Percentiles rank a stretch among this genome's conserved stretches.
Conservation (phyloP, 1,140 invertebrate species). For the Temnothorax longispinosus region DNA sequence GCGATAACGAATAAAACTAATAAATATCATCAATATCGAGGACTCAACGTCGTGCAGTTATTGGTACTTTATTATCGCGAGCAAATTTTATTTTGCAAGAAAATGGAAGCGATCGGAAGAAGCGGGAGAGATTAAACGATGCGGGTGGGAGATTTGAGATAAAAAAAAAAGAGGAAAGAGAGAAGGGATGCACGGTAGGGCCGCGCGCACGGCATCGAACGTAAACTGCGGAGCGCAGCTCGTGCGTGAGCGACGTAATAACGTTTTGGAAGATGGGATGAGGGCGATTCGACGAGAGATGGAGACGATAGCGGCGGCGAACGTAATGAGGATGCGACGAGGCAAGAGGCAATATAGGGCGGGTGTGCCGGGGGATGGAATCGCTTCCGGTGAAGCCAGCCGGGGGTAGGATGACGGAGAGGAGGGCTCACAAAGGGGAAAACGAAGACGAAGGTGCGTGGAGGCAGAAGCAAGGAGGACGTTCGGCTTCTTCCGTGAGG, state of each 20-base stretch:
- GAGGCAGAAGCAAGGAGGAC: slow-evolving; percentile 8
- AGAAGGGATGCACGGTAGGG: no score
- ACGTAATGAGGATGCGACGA: slow-evolving; percentile 62
- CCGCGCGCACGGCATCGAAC: background rate
- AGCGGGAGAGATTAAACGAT: slow-evolving; percentile 28
- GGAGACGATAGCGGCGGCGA: slow-evolving; percentile 50
- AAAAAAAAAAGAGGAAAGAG: background rate
- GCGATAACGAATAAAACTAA: background rate
- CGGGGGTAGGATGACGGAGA: background rate
- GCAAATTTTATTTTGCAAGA: background rate
- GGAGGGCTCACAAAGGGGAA: slow-evolving; percentile 27
- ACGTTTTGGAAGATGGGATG: slow-evolving; percentile 45
- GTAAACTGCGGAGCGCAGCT: slow-evolving; percentile 36
- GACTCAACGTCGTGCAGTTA: background rate
- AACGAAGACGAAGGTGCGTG: slow-evolving; percentile 44
- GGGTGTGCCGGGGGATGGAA: slow-evolving; percentile 1
- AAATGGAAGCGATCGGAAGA: background rate
- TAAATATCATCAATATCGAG: background rate
- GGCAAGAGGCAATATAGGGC: slow-evolving; percentile 54
- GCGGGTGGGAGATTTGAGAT: background rate
- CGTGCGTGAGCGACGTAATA: slow-evolving; percentile 58
- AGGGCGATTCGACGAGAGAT: slow-evolving; percentile 49
- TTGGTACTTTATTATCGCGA: background rate
- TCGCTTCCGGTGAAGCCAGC: slow-evolving; percentile 33
- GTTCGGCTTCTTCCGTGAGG: slow-evolving; percentile 38